Evolutionary conservation across 2,888 invertebrate species (phyloP).

Genomic region (Phaonia tiefii): DNA sequence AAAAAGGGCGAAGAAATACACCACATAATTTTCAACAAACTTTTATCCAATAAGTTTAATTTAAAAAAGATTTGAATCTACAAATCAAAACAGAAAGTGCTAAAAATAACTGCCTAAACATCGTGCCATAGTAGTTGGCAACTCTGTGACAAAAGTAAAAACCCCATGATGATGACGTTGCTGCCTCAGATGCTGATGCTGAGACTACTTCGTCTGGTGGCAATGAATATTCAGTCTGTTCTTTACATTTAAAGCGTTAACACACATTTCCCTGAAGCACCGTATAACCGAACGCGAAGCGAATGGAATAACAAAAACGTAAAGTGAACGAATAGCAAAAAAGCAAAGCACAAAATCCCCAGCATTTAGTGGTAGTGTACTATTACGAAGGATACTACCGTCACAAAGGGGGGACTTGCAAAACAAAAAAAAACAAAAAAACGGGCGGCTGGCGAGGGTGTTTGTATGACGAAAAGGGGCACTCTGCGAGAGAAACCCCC

Average conservation of each 20-base stretch:
- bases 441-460: slow-evolving; percentile 14
- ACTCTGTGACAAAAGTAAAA: not conserved
- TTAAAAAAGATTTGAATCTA: too few species aligned
- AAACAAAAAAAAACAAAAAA: not conserved
- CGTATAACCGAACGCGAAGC: slow-evolving; percentile 8
- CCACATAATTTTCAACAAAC: too few species aligned
- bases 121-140: too few species aligned
- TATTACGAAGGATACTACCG: slow-evolving; percentile 16
- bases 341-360: slow-evolving; percentile 12
- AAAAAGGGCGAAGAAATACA: too few species aligned
- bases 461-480: slow-evolving; percentile 1
- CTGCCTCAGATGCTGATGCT: not conserved
- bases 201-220: not conserved
- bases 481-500: too few species aligned
- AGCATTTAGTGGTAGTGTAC: slow-evolving; percentile 15
- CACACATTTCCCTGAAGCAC: slow-evolving; percentile 37
- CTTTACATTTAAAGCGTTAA: slow-evolving; percentile 61
- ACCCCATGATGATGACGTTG: not conserved
- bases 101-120: too few species aligned
- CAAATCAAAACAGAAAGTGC: too few species aligned
- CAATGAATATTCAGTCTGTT: slow-evolving; percentile 51
- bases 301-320: not conserved
- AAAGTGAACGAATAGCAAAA: slow-evolving; percentile 8
- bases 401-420: not conserved
- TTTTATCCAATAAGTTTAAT: too few species aligned